A percentile compares a stretch with the other conserved stretches of the same genome.
phyloP scores from a whole-genome alignment of 2,797 vertebrate species.

The Hydrophis major region DNA sequence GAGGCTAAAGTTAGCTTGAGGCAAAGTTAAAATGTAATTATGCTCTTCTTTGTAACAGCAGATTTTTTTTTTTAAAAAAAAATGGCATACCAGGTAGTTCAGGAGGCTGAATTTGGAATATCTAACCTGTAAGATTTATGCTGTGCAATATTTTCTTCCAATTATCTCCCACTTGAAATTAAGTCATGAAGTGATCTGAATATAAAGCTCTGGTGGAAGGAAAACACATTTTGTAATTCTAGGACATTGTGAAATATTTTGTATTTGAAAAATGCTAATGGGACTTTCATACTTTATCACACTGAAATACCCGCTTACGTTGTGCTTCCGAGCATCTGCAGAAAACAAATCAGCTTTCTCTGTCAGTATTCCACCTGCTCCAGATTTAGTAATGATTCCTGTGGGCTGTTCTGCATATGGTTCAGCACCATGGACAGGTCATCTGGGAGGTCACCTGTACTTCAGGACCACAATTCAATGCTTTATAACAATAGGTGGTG shows the following conservation, averaged over 20 bases:
- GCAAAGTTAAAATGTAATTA: not conserved
- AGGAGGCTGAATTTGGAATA: not conserved
- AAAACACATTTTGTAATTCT: not conserved
- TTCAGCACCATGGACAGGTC: slow-evolving; percentile 69
- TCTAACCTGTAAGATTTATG: not conserved
- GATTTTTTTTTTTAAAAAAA: not conserved
- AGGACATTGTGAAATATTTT: not conserved
- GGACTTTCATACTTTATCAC: not conserved
- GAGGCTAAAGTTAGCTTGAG: not conserved
- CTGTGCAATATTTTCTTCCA: not conserved
- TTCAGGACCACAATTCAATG: slow-evolving; percentile 10
- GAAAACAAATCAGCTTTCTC: not conserved
- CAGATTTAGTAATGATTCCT: not conserved
- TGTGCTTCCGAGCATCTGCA: not conserved
- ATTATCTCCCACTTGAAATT: not conserved
- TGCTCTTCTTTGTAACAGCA: not conserved
- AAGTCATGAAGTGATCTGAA: not conserved
- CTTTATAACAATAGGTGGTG: slow-evolving; percentile 2
- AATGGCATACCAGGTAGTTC: not conserved
- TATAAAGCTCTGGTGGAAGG: not conserved
- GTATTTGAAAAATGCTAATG: not conserved
- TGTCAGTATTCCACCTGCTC: not conserved
- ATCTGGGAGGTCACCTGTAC: slow-evolving; percentile 39
- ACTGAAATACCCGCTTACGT: not conserved
- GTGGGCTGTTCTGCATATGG: not conserved